Conservation (phyloP, 2,797 vertebrate genomes). For the Phoxinus dragarum region DNA sequence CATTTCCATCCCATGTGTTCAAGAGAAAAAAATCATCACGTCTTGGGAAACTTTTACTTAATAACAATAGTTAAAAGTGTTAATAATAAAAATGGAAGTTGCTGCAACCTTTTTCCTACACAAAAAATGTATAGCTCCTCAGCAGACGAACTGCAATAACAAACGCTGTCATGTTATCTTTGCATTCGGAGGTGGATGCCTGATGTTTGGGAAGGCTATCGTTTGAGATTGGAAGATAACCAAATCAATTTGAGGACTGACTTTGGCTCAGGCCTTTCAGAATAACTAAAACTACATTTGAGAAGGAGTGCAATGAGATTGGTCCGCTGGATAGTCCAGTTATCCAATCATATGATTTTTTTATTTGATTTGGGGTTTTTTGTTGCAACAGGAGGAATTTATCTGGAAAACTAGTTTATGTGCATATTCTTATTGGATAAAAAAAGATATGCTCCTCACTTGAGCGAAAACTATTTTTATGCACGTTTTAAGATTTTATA, state of each 20-base stretch:
- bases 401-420: neutral
- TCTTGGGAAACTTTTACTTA: neutral
- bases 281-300: constrained; percentile 6
- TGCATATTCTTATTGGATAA: too few relatives aligned
- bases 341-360: constrained; percentile 3
- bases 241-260: constrained; percentile 16
- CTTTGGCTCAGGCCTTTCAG: neutral
- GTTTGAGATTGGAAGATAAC: neutral
- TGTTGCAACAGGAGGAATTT: neutral
- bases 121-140: neutral
- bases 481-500: neutral
- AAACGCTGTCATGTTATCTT: constrained; percentile 17
- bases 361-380: neutral
- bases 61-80: neutral
- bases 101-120: neutral
- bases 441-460: neutral
- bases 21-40: neutral
- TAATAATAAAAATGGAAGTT: neutral
- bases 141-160: constrained; percentile 11
- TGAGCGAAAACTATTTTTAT: neutral
- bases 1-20: neutral
- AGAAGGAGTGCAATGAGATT: neutral
- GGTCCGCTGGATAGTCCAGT: neutral
- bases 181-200: neutral
- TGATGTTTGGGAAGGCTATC: neutral